phyloP scores from a whole-genome alignment of 1,140 invertebrate species.

The Procambarus clarkii region DNA sequence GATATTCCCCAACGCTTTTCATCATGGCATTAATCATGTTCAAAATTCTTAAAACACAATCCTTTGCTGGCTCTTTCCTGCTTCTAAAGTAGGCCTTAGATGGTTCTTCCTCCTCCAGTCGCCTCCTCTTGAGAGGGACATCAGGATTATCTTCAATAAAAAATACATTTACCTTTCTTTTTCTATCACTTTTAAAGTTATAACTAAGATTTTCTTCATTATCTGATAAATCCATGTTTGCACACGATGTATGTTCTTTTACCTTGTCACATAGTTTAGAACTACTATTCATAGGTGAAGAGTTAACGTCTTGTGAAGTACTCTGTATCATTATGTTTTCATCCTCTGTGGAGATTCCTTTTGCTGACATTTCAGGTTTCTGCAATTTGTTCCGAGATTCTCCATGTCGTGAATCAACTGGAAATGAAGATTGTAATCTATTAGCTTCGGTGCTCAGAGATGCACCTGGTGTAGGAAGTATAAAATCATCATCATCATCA shows the following conservation, averaged over 20 bases:
- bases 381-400: neutral
- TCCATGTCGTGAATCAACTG: neutral
- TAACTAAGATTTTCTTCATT: neutral
- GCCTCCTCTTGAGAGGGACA: neutral
- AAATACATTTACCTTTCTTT: conserved; percentile 3
- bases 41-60: neutral
- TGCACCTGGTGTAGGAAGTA: neutral
- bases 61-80: neutral
- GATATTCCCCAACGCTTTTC: neutral
- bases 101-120: neutral
- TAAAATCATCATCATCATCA: neutral
- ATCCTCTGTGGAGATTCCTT: neutral
- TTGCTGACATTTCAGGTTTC: neutral
- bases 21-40: neutral
- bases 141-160: neutral
- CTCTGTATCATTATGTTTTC: neutral
- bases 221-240: neutral
- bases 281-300: neutral
- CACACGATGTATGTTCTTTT: neutral
- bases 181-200: neutral
- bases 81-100: neutral
- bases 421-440: neutral
- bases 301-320: neutral
- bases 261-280: neutral
- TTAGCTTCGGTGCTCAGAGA: neutral